Percentiles rank a stretch among this genome's conserved stretches.
These are phyloP conservation scores for Natrix natrix DNA, from an alignment of 2,797 vertebrate genomes.

Conservation along the genomic window DNA sequence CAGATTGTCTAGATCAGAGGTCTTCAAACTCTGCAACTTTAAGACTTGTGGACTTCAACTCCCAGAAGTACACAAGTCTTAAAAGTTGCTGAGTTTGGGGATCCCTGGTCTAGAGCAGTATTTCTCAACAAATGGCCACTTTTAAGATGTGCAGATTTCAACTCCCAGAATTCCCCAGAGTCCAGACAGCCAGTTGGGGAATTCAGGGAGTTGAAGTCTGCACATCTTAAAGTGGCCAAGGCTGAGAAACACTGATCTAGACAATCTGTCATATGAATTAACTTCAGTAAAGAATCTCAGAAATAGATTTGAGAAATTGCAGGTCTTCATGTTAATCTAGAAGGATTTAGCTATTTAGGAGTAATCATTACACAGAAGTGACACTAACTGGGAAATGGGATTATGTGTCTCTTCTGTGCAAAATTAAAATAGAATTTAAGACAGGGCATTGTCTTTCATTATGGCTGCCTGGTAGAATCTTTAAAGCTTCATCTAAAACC, in stretches of 20 bases:
- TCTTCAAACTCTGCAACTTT: no score
- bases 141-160: neutral
- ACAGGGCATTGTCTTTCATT: constrained; percentile 22
- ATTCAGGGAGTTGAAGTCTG: neutral
- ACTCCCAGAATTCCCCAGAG: neutral
- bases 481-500: neutral
- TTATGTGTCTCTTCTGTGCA: neutral
- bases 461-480: neutral
- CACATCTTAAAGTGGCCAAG: neutral
- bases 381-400: neutral
- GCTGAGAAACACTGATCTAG: neutral
- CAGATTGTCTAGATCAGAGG: neutral
- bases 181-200: no score
- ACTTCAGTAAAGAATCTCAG: neutral
- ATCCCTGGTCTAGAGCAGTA: no score
- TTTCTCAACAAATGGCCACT: neutral
- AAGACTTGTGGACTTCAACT: no score
- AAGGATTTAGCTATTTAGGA: neutral
- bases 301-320: neutral
- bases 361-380: neutral
- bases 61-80: no score
- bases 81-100: no score
- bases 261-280: neutral
- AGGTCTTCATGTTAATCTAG: neutral
- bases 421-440: constrained; percentile 5